phyloP scores from a whole-genome alignment of 2,113 vertebrate species.

The Vulpes ferrilata region DNA sequence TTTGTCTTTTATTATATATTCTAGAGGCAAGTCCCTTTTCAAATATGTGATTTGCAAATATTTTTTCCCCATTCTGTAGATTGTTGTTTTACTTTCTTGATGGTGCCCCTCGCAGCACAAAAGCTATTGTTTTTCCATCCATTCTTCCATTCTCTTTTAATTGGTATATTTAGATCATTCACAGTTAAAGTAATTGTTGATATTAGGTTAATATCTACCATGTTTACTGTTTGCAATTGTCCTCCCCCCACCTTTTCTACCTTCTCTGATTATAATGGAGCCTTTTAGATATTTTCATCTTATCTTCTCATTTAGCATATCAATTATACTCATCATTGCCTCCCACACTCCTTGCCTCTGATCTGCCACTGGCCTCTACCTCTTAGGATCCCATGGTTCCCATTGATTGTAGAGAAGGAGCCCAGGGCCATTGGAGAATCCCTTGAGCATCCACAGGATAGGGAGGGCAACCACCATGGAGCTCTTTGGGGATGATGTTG shows the following conservation, averaged over 20 bases:
- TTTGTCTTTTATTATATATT: neutral
- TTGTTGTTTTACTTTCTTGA: neutral
- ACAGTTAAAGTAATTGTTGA: neutral
- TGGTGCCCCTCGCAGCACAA: neutral
- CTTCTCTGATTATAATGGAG: neutral
- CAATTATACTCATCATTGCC: neutral
- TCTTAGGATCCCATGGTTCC: neutral
- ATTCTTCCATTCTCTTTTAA: neutral
- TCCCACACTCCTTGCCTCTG: neutral
- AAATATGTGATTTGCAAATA: neutral
- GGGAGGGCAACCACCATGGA: neutral
- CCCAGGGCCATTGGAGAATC: neutral
- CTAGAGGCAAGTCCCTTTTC: neutral
- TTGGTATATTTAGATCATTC: neutral
- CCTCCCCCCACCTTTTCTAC: neutral
- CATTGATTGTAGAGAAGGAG: neutral
- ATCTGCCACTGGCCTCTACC: neutral
- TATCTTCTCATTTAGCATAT: neutral
- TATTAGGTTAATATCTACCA: neutral
- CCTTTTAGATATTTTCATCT: neutral
- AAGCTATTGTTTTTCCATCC: neutral
- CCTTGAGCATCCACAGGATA: neutral
- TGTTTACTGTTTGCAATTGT: neutral
- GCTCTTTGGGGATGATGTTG: neutral
- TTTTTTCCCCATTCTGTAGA: neutral